Percentiles rank a stretch among this genome's conserved stretches.
Evolutionary conservation across 2,113 vertebrate genomes (phyloP).

Genomic region (Sporophila hypoxantha): DNA sequence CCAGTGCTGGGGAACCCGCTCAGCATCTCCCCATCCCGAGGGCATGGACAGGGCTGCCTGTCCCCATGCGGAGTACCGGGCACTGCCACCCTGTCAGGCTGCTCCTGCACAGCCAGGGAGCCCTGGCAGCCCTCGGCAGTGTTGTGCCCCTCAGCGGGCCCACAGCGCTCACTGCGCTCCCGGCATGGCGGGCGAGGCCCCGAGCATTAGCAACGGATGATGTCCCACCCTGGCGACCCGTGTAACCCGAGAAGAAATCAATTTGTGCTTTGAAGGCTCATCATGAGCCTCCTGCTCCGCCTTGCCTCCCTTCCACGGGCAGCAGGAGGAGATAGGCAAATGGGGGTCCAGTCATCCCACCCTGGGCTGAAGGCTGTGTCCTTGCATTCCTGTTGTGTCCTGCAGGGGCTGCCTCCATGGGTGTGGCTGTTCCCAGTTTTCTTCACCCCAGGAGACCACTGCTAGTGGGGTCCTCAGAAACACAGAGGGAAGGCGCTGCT

Average conservation of each 20-base stretch:
- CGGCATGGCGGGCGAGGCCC: not conserved
- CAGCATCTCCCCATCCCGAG: rapidly evolving
- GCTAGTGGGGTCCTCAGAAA: not conserved
- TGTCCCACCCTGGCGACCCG: not conserved
- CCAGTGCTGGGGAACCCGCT: not conserved
- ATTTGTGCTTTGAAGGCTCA: not conserved
- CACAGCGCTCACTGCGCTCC: rapidly evolving
- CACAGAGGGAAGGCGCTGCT: not conserved
- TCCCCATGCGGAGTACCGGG: rapidly evolving
- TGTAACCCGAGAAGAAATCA: slow-evolving; percentile 38
- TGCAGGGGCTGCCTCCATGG: not conserved
- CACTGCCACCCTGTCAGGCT: not conserved
- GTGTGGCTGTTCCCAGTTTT: not conserved
- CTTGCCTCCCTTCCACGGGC: not conserved
- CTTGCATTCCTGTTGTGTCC: not conserved
- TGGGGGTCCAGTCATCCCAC: not conserved
- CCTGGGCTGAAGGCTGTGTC: not conserved
- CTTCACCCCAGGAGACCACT: not conserved
- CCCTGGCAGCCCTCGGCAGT: not conserved
- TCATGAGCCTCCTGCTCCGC: not conserved
- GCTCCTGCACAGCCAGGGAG: not conserved
- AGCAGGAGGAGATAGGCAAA: not conserved
- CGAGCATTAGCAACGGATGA: not conserved
- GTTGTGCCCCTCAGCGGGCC: rapidly evolving
- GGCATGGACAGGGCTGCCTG: not conserved